phyloP scores from a whole-genome alignment of 1,140 invertebrate species.

The Proales similis region DNA sequence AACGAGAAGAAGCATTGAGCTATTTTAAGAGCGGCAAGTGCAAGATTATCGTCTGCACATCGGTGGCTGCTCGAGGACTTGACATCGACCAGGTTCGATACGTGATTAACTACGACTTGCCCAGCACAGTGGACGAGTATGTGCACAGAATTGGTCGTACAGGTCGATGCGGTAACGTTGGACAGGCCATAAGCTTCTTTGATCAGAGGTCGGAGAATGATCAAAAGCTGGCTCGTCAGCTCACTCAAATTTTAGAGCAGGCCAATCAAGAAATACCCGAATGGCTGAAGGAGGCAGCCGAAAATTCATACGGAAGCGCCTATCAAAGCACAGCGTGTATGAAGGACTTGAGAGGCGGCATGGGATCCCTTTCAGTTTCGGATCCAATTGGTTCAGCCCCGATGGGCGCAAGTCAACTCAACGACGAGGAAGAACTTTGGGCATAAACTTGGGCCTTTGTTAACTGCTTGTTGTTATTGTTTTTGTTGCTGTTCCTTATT shows the following conservation, averaged over 20 bases:
- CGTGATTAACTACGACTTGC: constrained; percentile 86
- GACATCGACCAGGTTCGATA: constrained; percentile 74
- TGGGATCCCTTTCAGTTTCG: too few relatives aligned
- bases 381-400: too few relatives aligned
- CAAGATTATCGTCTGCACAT: constrained; percentile 69
- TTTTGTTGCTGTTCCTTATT: too few relatives aligned
- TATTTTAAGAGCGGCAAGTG: constrained; percentile 63
- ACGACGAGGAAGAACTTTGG: too few relatives aligned
- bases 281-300: constrained; percentile 2
- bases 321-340: not conserved
- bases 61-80: constrained; percentile 77
- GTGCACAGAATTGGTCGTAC: constrained; percentile 90
- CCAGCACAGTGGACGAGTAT: constrained; percentile 75
- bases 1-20: constrained; percentile 74
- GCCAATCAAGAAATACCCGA: constrained; percentile 29
- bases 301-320: not conserved
- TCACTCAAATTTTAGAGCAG: not conserved
- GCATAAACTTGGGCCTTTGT: too few relatives aligned
- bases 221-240: constrained; percentile 1
- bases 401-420: too few relatives aligned
- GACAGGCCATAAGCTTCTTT: constrained; percentile 79
- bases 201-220: constrained; percentile 42
- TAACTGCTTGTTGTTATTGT: too few relatives aligned
- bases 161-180: constrained; percentile 81
- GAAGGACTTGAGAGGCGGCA: constrained; percentile 13